phyloP scores from a whole-genome alignment of 1,140 invertebrate species.

The Diabrotica undecimpunctata region DNA sequence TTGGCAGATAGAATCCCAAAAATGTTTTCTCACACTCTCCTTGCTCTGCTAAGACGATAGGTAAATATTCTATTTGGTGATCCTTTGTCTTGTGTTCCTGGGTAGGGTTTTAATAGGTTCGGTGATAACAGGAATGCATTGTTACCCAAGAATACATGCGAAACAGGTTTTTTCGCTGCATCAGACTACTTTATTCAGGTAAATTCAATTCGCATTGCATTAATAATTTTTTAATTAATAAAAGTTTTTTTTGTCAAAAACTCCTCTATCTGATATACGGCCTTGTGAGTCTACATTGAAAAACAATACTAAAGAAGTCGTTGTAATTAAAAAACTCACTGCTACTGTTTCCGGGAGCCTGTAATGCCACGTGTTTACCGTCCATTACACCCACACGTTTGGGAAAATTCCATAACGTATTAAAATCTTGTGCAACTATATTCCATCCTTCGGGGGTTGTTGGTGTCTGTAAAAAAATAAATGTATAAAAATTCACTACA shows the following conservation, averaged over 20 bases:
- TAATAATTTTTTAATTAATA: constrained; percentile 18
- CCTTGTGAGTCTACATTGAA: constrained; percentile 43
- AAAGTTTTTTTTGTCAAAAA: constrained; percentile 15
- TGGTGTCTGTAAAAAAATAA: too few species aligned
- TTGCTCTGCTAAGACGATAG: too few species aligned
- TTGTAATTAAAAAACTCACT: too few species aligned
- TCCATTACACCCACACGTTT: constrained; percentile 26
- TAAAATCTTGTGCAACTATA: not conserved
- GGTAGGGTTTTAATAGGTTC: constrained; percentile 50
- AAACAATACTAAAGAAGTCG: constrained; percentile 35
- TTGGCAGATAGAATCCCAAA: too few species aligned
- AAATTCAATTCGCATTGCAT: not conserved
- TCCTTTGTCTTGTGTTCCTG: constrained; percentile 38
- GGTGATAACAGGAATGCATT: constrained; percentile 47
- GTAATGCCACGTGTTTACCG: too few species aligned
- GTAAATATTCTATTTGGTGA: too few species aligned
- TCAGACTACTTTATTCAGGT: not conserved
- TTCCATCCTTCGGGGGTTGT: too few species aligned
- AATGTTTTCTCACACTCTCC: too few species aligned
- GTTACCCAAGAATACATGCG: constrained; percentile 14
- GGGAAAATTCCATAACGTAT: constrained; percentile 3
- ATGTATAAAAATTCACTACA: too few species aligned
- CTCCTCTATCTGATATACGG: constrained; percentile 35
- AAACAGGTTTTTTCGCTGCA: not conserved
- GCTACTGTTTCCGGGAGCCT: too few species aligned